Evolutionary conservation across 2,113 vertebrate species (phyloP), one percentile per base, ranked within the genome.

Genomic region (Plotosus lineatus): DNA sequence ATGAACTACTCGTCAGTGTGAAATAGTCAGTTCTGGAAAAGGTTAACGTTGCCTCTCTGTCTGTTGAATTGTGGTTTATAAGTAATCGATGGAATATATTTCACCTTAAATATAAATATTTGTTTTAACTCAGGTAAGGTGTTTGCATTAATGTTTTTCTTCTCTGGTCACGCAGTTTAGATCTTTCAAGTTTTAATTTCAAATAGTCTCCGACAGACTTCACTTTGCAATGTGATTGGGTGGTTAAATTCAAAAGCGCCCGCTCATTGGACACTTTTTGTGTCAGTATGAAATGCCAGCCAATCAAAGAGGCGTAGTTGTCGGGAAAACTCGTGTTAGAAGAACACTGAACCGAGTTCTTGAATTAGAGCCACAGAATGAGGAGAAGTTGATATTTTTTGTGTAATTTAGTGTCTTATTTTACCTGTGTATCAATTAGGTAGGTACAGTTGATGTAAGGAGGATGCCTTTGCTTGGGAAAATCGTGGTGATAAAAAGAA

Each of bases 381-480:
- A 28, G 42, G 14, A 71, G 15, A 46, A 46, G 42, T 19, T 1
- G 19, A n/a, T 5, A 15, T 1, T 26, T n/a, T 66, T 66, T 44
- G 40, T 44, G n/a, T 1, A 26, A 23, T 51, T 75, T 48, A 21
- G 9, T 53, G 9, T 55, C 1, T 19, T 44, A 9, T 36, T n/a
- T 8, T 26, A 1, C 6, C 19, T 1, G 3, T 72, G 0, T 44
- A 0, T 0, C 5, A 44, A 0, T 71, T 71, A 92, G 90, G 91
- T 91, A 88, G 82, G 75, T 81, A 21, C 0, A 61, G 14, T 26
- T 61, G n/a, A 17, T 31, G 53, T 38, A 83, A n/a, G 0, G 23
- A 94, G 88, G 88, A 97, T 97, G 96, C 93, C 95, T 0, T 73
- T 94, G 6, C 93, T 94, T 12, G 96, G 96, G 2, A 93, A 94